A percentile compares a stretch with the other conserved stretches of the same genome.
These are phyloP conservation scores for Siniperca scherzeri DNA, from an alignment of 2,797 vertebrate genomes.

Conservation along the genomic window DNA sequence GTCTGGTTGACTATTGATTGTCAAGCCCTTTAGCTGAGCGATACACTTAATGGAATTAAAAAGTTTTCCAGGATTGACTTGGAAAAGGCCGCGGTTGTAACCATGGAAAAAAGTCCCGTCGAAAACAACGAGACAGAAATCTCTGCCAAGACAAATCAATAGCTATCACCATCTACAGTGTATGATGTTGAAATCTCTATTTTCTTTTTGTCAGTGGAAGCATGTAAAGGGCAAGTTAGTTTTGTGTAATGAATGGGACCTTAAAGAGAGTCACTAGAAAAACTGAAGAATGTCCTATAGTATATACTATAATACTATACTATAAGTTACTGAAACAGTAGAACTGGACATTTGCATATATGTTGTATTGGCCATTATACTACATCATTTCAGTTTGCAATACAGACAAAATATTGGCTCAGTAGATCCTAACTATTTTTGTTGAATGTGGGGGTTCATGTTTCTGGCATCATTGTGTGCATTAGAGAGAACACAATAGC, in stretches of 20 bases:
- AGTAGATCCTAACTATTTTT: not conserved
- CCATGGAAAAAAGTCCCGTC: conserved; percentile 29
- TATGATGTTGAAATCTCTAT: conserved; percentile 50
- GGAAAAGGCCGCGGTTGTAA: conserved; percentile 70
- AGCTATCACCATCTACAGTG: conserved; percentile 41
- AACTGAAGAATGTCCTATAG: not conserved
- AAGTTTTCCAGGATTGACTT: conserved; percentile 69
- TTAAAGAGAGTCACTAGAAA: not conserved
- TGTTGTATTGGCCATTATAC: not conserved
- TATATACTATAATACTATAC: not conserved
- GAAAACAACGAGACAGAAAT: conserved; percentile 53
- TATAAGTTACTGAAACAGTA: not conserved
- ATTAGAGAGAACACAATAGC: conserved; percentile 1
- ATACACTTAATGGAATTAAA: conserved; percentile 77
- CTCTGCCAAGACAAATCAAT: conserved; percentile 65
- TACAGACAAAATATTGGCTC: not conserved
- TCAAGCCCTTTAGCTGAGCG: conserved; percentile 61
- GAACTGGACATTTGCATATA: not conserved
- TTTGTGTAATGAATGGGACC: not conserved
- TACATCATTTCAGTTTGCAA: not conserved
- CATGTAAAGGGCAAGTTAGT: conserved; percentile 27
- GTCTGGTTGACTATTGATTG: conserved; percentile 75
- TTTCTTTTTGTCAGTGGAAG: conserved; percentile 18
- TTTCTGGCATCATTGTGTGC: conserved; percentile 11
- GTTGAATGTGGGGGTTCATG: not conserved